Evolutionary conservation across 2,797 vertebrate species (phyloP), one percentile per base, ranked within the genome.

Genomic region (Epinephelus coioides): DNA sequence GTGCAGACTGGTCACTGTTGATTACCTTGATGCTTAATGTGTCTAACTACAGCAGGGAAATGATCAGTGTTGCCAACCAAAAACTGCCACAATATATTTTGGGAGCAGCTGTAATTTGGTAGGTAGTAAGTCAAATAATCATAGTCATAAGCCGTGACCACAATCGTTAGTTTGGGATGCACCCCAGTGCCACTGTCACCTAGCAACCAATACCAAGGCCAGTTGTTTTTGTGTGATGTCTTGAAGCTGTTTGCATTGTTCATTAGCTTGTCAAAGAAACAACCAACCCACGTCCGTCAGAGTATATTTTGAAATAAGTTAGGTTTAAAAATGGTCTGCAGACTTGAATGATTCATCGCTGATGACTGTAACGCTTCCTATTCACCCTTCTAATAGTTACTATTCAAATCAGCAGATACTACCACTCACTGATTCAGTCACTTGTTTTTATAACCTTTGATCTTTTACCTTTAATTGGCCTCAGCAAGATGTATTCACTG

Each of bases 381-480:
- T 23, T 14, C 6, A 6, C n/a, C 12, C 14, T 5, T 59, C 14
- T 53, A n/a, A 54, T 15, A 21, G 40, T 30, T n/a, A n/a, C 21
- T 53, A 13, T 56, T 49, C 12, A 14, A 21, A 12, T 47, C 46
- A 67, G 27, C n/a, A 21, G n/a, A 57, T 51, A 57, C 15, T 50
- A 44, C 73, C 46, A 55, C 40, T 73, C 27, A 23, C 51, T 57
- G 64, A 61, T 46, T 69, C 40, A 62, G 56, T 49, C 15, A 46
- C 23, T 10, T 54, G 6, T 19, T 15, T 69, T 6, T 43, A 40
- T 47, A 21, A 79, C 38, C 54, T 44, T 3, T 56, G 27, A 73
- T 65, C 18, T 47, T 56, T 71, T 47, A 62, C 38, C 40, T 57
- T 61, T 18, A 65, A 62, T 19, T 76, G 18, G 21, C 43, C 34